A percentile compares a stretch with the other conserved stretches of the same genome.
These are phyloP conservation scores for Melanaphis sacchari DNA, from an alignment of 1,140 invertebrate genomes.

Conservation along the genomic window DNA sequence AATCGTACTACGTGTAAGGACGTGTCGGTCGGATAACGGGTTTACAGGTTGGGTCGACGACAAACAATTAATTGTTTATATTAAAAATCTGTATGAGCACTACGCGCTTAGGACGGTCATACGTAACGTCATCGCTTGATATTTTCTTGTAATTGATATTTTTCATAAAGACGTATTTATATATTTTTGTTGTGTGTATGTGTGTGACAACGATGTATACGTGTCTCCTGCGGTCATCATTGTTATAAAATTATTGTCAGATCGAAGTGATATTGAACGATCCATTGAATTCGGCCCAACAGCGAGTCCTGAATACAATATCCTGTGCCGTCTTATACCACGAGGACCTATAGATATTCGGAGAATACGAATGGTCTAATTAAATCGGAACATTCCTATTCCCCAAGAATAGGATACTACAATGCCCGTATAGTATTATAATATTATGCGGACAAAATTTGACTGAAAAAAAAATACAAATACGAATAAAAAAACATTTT, in stretches of 20 bases:
- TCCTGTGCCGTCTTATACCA: not conserved
- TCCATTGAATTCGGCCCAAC: not conserved
- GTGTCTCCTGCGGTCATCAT: not conserved
- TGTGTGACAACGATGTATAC: not conserved
- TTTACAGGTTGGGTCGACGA: not conserved
- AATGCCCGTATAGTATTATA: not conserved
- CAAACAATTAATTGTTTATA: not conserved
- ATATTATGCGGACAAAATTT: not conserved
- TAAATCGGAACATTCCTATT: not conserved
- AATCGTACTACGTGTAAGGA: not conserved
- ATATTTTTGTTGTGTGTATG: not conserved
- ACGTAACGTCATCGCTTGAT: not conserved
- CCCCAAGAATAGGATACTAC: not conserved
- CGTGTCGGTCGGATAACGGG: slow-evolving; percentile 14
- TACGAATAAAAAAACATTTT: not conserved
- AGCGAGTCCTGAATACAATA: slow-evolving; percentile 5
- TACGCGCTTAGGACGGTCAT: not conserved
- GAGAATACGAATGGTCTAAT: slow-evolving; percentile 39
- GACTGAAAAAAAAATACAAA: not conserved
- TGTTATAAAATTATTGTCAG: not conserved
- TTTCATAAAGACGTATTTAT: not conserved
- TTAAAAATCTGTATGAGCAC: not conserved
- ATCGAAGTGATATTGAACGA: not conserved
- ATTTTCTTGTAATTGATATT: not conserved
- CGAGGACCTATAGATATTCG: not conserved